Base-by-base conservation (phyloP, 2,888 invertebrate species). In the Bursaphelenchus okinawaensis region DNA sequence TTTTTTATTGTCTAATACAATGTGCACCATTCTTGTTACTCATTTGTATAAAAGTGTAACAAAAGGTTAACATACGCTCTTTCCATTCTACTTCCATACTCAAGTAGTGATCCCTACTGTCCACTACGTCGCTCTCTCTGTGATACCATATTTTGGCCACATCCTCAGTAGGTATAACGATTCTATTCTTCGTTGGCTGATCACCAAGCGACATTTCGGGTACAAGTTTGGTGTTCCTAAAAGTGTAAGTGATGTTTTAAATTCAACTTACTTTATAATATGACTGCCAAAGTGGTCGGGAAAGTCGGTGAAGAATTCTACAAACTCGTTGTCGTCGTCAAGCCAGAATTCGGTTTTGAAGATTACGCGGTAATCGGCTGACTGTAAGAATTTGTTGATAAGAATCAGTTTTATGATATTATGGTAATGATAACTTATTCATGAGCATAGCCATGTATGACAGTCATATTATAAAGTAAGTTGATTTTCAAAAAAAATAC, bases 101-200 rank as follows among this genome's bases (percentile, higher is more conserved):
- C n/a, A 67, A 22, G 1, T 22, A 52, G 2, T 66, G 9, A n/a
- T 40, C 40, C 9, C 50, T 31, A 19, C 40, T 52, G n/a, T 52
- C 65, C 8, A 22, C n/a, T 27, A 22, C 50, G 23, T 54, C 62
- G 22, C 52, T 62, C 27, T 70, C 68, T 7, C 69, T 60, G 51
- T 70, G 70, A 27, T 70, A 70, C 70, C 70, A 70, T 6, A 70
- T n/a, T 62, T 19, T 52, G 2, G 63, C 52, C 4, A 16, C 22
- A 28, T 28, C 4, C 20, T n/a, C 16, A 1, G 23, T 19, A 16
- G 54, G 54, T 4, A 54, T n/a, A 4, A 54, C 54, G 19, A 54
- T 54, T 6, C 40, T 1, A 16, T 40, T 40, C 16, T 40, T n/a
- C 40, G 40, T 16, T 40, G 40, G 40, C 12, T 40, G 40, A 16